Base-by-base conservation (phyloP, 2,888 invertebrate genomes). In the Sialis fuliginosa region DNA sequence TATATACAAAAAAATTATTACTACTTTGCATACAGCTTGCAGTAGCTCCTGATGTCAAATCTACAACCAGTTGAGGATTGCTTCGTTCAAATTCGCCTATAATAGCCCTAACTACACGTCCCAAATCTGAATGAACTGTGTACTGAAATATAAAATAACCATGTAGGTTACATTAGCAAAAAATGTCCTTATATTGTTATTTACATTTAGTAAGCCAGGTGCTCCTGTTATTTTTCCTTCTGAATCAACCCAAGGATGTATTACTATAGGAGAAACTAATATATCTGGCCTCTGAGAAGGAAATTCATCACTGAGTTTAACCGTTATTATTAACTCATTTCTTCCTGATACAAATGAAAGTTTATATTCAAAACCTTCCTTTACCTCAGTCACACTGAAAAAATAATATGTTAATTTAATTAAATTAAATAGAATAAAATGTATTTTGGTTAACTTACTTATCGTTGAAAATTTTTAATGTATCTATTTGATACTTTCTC, bases 391-490 rank as follows among this genome's bases (percentile, higher is more conserved):
- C 22, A 87, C 87, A 68, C 79, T 80, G 58, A 39, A 62, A 59
- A 41, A 51, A 48, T 49, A 47, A 43, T 46, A 37, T 42, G 6
- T 47, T 13, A 34, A 42, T 39, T 7, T 10, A 48, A 41, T 47
- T 31, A 12, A 12, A 52, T 51, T 22, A 32, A 48, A 48, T 35
- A 7, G 34, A 45, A 46, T 43, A 45, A 22, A 12, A 43, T 44
- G 43, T 39, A 49, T 46, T 30, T 31, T 40, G 34, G 30, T 42
- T n/a, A 41, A 59, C 72, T 70, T 66, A 79, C 79, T 85, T 78
- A 55, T 81, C 85, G 61, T 87, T 87, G 60, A 86, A 87, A 55
- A 86, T 74, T 68, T 85, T 85, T 53, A 87, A 62, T 5, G 86
- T 86, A 59, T 84, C 81, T 53, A 86, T 85, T 68, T 87, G 86